Evolutionary conservation across 2,888 invertebrate species (phyloP).

Genomic region (Sinelater perroti): DNA sequence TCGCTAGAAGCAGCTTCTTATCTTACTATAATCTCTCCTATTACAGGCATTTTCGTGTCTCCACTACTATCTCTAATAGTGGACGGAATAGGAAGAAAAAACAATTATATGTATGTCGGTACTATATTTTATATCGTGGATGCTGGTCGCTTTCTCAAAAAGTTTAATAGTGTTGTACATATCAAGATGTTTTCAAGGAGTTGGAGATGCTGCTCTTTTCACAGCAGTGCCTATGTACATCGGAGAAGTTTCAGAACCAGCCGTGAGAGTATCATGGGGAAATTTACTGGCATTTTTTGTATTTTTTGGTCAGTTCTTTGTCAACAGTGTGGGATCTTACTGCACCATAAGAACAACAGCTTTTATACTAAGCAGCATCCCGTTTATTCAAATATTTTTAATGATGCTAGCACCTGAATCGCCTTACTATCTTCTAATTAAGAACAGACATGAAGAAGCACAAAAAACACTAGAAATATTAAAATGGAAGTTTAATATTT

Average conservation of each 20-base stretch:
- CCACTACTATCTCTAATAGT: conserved; percentile 46
- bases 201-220: conserved; percentile 49
- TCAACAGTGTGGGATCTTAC: conserved; percentile 66
- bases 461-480: conserved; percentile 46
- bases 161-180: conserved; percentile 49
- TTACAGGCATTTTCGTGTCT: conserved; percentile 45
- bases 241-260: conserved; percentile 51
- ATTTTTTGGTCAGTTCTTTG: conserved; percentile 48
- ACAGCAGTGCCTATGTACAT: conserved; percentile 49
- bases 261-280: conserved; percentile 52
- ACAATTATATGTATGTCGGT: conserved; percentile 46
- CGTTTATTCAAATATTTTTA: conserved; percentile 65
- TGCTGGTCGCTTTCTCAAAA: conserved; percentile 45
- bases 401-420: conserved; percentile 71
- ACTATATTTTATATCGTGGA: conserved; percentile 48
- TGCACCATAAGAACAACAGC: conserved; percentile 64
- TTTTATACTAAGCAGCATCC: conserved; percentile 66
- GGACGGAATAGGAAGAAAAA: conserved; percentile 51
- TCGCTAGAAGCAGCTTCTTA: conserved; percentile 51
- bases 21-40: conserved; percentile 51
- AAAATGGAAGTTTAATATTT: conserved; percentile 45
- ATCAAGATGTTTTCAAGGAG: conserved; percentile 48
- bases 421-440: conserved; percentile 50
- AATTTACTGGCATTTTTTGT: conserved; percentile 45
- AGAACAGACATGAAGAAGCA: conserved; percentile 47